A percentile compares a stretch with the other conserved stretches of the same genome.
These are phyloP conservation scores for Sinodicranocentrus sp. DNA, from an alignment of 2,888 invertebrate genomes.

Conservation along the genomic window DNA sequence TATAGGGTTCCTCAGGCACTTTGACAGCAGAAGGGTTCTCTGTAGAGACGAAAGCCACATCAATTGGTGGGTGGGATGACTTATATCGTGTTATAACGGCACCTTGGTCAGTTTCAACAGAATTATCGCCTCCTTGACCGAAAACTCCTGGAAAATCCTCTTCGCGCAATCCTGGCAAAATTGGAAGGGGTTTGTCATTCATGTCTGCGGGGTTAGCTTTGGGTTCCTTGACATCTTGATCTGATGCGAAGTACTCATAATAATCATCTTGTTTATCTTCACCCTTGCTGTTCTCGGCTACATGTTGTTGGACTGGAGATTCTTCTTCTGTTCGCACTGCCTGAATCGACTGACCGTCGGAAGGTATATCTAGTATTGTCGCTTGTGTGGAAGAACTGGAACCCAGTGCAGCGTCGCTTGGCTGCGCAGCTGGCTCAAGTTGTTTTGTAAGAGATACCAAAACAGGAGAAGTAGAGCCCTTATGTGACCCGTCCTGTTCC, in stretches of 20 bases:
- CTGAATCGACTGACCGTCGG: no score
- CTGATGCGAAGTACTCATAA: constrained; percentile 34
- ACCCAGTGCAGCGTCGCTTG: not conserved
- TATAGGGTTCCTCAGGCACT: constrained; percentile 27
- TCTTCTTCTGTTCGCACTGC: not conserved
- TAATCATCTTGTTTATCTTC: constrained; percentile 46
- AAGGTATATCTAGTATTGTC: not conserved
- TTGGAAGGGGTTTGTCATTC: constrained; percentile 26
- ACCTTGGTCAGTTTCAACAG: constrained; percentile 54
- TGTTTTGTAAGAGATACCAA: not conserved
- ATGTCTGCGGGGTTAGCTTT: not conserved
- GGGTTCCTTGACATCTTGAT: not conserved
- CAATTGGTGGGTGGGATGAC: constrained; percentile 26
- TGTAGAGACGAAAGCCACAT: not conserved
- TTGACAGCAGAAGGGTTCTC: not conserved
- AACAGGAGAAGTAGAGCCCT: not conserved
- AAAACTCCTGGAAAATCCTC: constrained; percentile 56
- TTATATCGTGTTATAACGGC: constrained; percentile 26
- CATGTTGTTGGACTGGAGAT: not conserved
- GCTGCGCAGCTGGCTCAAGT: no score
- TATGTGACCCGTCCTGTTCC: not conserved
- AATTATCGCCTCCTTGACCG: constrained; percentile 21
- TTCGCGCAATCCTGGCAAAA: not conserved
- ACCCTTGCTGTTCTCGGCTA: no score
- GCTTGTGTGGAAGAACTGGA: not conserved